These are phyloP conservation scores for Brachymystax lenok DNA, from an alignment of 2,797 vertebrate genomes.

Conservation along the genomic window DNA sequence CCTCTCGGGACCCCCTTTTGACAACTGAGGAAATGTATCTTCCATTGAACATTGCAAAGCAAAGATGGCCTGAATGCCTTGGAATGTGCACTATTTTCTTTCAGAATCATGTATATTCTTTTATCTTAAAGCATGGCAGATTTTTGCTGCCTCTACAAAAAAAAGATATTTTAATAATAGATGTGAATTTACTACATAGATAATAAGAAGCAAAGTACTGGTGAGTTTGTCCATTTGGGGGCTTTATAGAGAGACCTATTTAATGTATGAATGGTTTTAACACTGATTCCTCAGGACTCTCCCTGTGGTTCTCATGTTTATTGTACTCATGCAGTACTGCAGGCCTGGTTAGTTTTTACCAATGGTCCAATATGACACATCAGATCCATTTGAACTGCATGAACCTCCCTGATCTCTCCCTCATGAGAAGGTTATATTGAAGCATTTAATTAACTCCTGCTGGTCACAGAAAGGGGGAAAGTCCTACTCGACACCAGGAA, in stretches of 20 bases:
- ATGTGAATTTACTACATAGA: constrained; percentile 65
- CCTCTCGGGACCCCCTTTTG: constrained; percentile 58
- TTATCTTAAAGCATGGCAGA: constrained; percentile 70
- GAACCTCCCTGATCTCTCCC: constrained; percentile 26
- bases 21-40: constrained; percentile 73
- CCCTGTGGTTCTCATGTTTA: constrained; percentile 40
- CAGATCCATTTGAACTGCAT: constrained; percentile 27
- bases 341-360: constrained; percentile 22
- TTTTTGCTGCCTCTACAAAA: constrained; percentile 74
- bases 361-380: constrained; percentile 31
- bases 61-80: constrained; percentile 83
- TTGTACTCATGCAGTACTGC: constrained; percentile 50
- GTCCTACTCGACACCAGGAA: constrained; percentile 30
- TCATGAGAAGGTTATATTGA: constrained; percentile 16
- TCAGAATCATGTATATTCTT: constrained; percentile 79
- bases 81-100: constrained; percentile 87
- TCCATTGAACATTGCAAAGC: constrained; percentile 74
- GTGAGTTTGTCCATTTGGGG: constrained; percentile 47
- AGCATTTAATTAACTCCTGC: constrained; percentile 47
- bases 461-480: constrained; percentile 65
- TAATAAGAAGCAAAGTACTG: constrained; percentile 42
- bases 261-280: constrained; percentile 52
- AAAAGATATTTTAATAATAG: constrained; percentile 73
- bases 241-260: constrained; percentile 46
- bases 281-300: constrained; percentile 50